Evolutionary conservation across 64 coral and sea anemone species (phyloP).

Genomic region (Porites lutea): DNA sequence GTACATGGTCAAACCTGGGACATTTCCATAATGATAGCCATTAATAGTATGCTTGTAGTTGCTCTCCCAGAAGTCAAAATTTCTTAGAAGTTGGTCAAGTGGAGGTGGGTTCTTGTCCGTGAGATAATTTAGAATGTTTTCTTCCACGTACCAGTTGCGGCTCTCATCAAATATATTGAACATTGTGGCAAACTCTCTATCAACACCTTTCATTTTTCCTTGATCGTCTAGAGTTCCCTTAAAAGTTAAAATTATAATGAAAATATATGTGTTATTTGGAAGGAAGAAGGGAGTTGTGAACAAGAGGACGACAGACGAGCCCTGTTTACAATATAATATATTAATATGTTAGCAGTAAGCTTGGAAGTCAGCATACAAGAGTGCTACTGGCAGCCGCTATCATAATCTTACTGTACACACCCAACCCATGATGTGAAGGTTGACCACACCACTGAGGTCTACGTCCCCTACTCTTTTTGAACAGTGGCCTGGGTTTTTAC

Average conservation of each 20-base stretch:
- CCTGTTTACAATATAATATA: too few species aligned
- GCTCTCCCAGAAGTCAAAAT: slow-evolving; percentile 53
- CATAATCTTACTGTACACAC: too few species aligned
- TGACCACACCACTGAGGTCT: too few species aligned
- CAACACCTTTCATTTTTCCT: slow-evolving; percentile 60
- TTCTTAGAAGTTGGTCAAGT: slow-evolving; percentile 30
- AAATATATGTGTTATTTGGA: too few species aligned
- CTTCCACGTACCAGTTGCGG: slow-evolving; percentile 77
- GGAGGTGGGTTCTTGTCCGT: slow-evolving; percentile 29
- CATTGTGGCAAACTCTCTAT: slow-evolving; percentile 67
- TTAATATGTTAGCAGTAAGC: too few species aligned
- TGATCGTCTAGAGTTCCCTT: slow-evolving; percentile 54
- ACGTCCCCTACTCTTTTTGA: too few species aligned
- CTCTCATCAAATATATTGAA: slow-evolving; percentile 83
- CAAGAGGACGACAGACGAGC: too few species aligned
- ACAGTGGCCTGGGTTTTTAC: too few species aligned
- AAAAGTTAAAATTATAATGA: neutral
- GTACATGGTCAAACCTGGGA: slow-evolving; percentile 51
- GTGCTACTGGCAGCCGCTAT: too few species aligned
- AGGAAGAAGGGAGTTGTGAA: too few species aligned
- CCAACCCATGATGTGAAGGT: too few species aligned
- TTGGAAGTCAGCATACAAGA: too few species aligned
- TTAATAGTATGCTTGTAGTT: slow-evolving; percentile 71
- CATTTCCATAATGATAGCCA: slow-evolving; percentile 63
- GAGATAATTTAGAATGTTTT: slow-evolving; percentile 78